Conservation (phyloP, 2,888 invertebrate genomes). For the Papilio gigon region DNA sequence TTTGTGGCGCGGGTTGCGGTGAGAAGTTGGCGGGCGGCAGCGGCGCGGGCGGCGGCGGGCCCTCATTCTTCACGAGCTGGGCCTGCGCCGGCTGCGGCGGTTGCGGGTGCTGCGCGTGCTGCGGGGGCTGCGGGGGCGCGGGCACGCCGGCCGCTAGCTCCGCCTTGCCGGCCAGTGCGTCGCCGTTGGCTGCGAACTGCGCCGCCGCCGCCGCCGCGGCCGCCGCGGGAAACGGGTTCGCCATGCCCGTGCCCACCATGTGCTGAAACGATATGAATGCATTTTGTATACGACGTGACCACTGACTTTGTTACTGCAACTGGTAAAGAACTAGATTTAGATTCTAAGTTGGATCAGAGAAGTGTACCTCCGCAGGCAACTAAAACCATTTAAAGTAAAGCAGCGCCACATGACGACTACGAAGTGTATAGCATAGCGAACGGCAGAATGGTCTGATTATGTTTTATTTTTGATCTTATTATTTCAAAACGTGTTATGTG, state of each 20-base stretch:
- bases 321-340: background rate
- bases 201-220: conserved; percentile 84
- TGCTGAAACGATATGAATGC: conserved; percentile 84
- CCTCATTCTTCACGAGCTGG: conserved; percentile 81
- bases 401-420: background rate
- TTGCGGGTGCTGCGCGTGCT: conserved; percentile 64
- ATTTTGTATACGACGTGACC: conserved; percentile 6
- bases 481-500: conserved; percentile 6
- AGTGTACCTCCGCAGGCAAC: background rate
- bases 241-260: conserved; percentile 96
- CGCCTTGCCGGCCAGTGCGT: conserved; percentile 79
- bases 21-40: conserved; percentile 76
- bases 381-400: background rate
- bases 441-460: background rate
- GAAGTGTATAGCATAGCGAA: background rate
- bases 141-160: conserved; percentile 64
- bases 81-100: conserved; percentile 55
- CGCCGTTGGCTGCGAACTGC: conserved; percentile 81
- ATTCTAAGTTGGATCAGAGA: background rate
- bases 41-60: conserved; percentile 73
- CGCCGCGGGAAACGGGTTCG: conserved; percentile 87
- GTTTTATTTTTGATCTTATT: no score
- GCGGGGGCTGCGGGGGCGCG: conserved; percentile 55
- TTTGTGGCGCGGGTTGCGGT: conserved; percentile 72
- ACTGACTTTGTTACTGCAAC: no score